A percentile compares a stretch with the other conserved stretches of the same genome.
phyloP scores from a whole-genome alignment of 2,888 invertebrate species.

The Lycocerus yunnanus region DNA sequence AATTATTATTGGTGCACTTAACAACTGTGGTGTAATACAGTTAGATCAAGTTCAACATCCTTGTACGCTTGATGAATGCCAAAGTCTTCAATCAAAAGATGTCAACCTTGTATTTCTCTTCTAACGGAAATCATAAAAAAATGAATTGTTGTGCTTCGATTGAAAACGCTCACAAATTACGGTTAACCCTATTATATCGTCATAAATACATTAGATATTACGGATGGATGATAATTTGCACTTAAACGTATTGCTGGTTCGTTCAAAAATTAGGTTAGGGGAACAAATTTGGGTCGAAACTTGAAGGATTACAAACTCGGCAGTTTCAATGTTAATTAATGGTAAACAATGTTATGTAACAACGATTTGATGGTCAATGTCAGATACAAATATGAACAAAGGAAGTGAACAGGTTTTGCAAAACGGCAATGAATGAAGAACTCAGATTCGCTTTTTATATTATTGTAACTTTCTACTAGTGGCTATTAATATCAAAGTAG shows the following conservation, averaged over 20 bases:
- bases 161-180: neutral
- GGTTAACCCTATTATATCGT: neutral
- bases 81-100: conserved; percentile 18
- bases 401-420: conserved; percentile 20
- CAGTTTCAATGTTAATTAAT: neutral
- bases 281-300: neutral
- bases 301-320: neutral
- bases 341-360: conserved; percentile 8
- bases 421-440: conserved; percentile 8
- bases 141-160: neutral
- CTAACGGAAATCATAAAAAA: conserved; percentile 10
- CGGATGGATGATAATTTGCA: neutral
- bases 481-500: conserved; percentile 6
- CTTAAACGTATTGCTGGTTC: neutral
- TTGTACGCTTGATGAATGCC: conserved; percentile 15
- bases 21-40: conserved; percentile 17
- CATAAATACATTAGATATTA: neutral
- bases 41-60: conserved; percentile 28
- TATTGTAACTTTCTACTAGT: conserved; percentile 6
- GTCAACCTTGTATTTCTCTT: conserved; percentile 8
- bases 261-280: neutral
- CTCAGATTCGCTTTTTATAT: conserved; percentile 16
- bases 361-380: conserved; percentile 12
- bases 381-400: conserved; percentile 24
- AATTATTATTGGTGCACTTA: conserved; percentile 13